Evolutionary conservation across 64 coral and sea anemone genomes (phyloP).

Genomic region (Montipora efflorescens): DNA sequence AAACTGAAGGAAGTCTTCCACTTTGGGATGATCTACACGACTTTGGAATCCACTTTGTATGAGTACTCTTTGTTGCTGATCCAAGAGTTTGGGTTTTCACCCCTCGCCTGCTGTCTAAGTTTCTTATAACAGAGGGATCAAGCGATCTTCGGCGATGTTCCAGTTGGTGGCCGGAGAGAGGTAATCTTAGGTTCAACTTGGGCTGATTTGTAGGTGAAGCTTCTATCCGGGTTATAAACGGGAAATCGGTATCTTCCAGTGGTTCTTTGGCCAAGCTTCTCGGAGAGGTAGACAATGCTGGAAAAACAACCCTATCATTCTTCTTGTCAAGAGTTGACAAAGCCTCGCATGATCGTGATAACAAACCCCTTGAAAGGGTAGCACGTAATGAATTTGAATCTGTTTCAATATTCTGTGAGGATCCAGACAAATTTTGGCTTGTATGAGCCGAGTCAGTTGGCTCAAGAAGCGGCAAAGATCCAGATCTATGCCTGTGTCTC

Average conservation of each 20-base stretch:
- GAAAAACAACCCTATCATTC: slow-evolving; percentile 40
- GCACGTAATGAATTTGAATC: slow-evolving; percentile 51
- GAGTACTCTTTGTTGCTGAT: slow-evolving; percentile 30
- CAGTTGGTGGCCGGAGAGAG: slow-evolving; percentile 69
- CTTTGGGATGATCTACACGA: slow-evolving; percentile 36
- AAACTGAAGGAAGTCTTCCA: slow-evolving; percentile 54
- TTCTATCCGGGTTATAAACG: slow-evolving; percentile 73
- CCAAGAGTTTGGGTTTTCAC: background rate
- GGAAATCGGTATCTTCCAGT: slow-evolving; percentile 42
- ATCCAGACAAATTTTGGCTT: slow-evolving; percentile 71
- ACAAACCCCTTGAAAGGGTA: slow-evolving; percentile 17
- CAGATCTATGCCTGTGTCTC: slow-evolving; percentile 59
- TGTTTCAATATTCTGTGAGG: slow-evolving; percentile 57
- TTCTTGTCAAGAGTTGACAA: slow-evolving; percentile 61
- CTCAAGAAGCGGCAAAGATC: slow-evolving; percentile 73
- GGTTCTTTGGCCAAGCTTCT: slow-evolving; percentile 13
- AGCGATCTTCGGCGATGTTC: slow-evolving; percentile 80
- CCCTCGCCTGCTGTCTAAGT: slow-evolving; percentile 28
- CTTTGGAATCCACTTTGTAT: slow-evolving; percentile 84
- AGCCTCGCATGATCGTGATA: slow-evolving; percentile 83
- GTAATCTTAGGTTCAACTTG: slow-evolving; percentile 12
- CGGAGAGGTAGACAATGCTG: slow-evolving; percentile 32
- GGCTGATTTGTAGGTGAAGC: slow-evolving; percentile 47
- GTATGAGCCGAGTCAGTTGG: slow-evolving; percentile 52
- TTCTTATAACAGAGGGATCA: slow-evolving; percentile 66